Conservation (phyloP, 1,140 invertebrate genomes). For the Eulimnadia texana region DNA sequence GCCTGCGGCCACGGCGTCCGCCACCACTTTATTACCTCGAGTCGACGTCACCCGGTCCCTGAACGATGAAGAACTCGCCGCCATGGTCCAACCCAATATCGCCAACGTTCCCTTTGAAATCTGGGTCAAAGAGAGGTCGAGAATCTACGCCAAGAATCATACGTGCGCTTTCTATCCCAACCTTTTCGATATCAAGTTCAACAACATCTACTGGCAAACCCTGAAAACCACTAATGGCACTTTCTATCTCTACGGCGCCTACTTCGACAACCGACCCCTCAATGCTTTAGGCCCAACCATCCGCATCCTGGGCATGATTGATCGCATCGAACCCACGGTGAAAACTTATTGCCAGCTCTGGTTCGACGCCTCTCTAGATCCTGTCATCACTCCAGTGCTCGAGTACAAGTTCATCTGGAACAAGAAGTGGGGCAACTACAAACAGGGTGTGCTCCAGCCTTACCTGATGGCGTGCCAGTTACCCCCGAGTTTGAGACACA, state of each 20-base stretch:
- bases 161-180: slow-evolving; percentile 66
- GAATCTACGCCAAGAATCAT: slow-evolving; percentile 54
- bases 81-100: slow-evolving; percentile 26
- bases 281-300: slow-evolving; percentile 64
- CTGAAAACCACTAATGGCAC: slow-evolving; percentile 62
- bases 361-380: slow-evolving; percentile 68
- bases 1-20: slow-evolving; percentile 19
- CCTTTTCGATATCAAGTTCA: slow-evolving; percentile 75
- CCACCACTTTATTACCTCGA: slow-evolving; percentile 37
- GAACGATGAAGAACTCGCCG: slow-evolving; percentile 9
- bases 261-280: slow-evolving; percentile 62
- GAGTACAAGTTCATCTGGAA: slow-evolving; percentile 93
- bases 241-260: slow-evolving; percentile 77
- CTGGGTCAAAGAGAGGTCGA: slow-evolving; percentile 57
- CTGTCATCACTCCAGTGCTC: slow-evolving; percentile 51
- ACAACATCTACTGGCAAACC: slow-evolving; percentile 57
- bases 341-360: slow-evolving; percentile 76
- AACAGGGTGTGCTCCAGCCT: slow-evolving; percentile 78
- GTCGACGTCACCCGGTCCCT: slow-evolving; percentile 23
- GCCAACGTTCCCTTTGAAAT: slow-evolving; percentile 68
- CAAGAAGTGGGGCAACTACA: slow-evolving; percentile 86
- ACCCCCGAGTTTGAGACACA: slow-evolving; percentile 29
- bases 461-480: slow-evolving; percentile 80
- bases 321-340: slow-evolving; percentile 67
- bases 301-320: slow-evolving; percentile 76